phyloP scores from a whole-genome alignment of 2,888 invertebrate genomes.

The Gasteruption jaculator region DNA sequence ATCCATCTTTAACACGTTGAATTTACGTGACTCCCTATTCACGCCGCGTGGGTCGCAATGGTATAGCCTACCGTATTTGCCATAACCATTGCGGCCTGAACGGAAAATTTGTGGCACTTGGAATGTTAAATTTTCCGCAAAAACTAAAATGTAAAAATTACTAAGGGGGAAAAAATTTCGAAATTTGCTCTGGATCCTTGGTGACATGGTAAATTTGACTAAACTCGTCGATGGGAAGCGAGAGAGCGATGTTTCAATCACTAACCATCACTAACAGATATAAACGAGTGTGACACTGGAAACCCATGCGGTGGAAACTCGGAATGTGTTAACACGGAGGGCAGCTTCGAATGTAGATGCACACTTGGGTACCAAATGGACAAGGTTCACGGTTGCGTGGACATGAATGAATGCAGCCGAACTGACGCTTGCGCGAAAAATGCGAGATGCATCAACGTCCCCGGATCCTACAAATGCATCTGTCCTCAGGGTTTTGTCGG shows the following conservation, averaged over 20 bases:
- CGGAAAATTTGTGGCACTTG: no score
- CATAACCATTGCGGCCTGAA: no score
- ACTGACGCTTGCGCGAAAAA: conserved; percentile 68
- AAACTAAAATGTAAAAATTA: no score
- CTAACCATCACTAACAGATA: conserved; percentile 54
- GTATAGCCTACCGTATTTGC: no score
- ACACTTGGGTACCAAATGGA: conserved; percentile 65
- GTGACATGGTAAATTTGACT: no score
- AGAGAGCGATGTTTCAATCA: conserved; percentile 3
- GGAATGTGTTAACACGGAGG: conserved; percentile 70
- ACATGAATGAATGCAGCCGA: conserved; percentile 71
- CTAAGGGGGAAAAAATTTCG: no score
- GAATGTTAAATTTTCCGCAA: no score
- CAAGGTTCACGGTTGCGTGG: conserved; percentile 61
- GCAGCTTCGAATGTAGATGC: conserved; percentile 73
- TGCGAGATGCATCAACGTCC: conserved; percentile 76
- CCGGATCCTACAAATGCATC: conserved; percentile 74
- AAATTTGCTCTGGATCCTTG: no score
- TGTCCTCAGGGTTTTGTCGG: conserved; percentile 74
- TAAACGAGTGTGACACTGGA: conserved; percentile 66
- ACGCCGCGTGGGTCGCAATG: no score
- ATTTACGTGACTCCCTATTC: no score
- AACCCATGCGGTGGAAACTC: conserved; percentile 69
- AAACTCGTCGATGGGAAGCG: no score
- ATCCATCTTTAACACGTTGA: no score